Evolutionary conservation across 1,140 invertebrate species (phyloP).

Genomic region (Capitella teleta): DNA sequence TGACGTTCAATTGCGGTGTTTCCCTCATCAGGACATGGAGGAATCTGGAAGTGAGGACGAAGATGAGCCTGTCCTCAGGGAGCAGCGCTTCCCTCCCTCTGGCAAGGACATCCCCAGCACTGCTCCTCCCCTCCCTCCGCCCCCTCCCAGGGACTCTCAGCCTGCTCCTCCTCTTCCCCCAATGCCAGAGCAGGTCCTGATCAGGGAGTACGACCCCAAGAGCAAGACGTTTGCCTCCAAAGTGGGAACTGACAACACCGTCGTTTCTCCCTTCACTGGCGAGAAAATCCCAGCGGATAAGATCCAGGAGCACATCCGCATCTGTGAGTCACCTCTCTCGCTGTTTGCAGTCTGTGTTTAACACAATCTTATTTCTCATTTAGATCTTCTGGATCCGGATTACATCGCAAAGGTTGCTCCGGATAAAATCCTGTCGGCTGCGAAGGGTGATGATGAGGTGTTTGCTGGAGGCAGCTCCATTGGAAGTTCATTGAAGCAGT

Average conservation of each 20-base stretch:
- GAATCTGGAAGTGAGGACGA: slow-evolving; percentile 37
- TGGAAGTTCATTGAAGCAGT: slow-evolving; percentile 84
- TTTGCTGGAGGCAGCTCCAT: slow-evolving; percentile 74
- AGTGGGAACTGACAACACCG: slow-evolving; percentile 63
- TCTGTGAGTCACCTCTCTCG: slow-evolving; percentile 47
- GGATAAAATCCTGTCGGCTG: slow-evolving; percentile 51
- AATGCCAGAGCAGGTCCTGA: slow-evolving; percentile 78
- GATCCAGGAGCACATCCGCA: slow-evolving; percentile 94
- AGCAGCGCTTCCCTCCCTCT: slow-evolving; percentile 14
- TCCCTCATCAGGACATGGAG: slow-evolving; percentile 43
- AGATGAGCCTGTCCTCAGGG: slow-evolving; percentile 17
- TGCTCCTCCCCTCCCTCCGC: slow-evolving; percentile 19
- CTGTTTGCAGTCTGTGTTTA: not conserved
- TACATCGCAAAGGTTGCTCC: slow-evolving; percentile 95
- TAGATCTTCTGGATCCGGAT: slow-evolving; percentile 80
- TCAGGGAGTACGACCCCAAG: slow-evolving; percentile 94
- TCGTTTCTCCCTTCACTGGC: slow-evolving; percentile 96
- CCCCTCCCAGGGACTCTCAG: slow-evolving; percentile 43
- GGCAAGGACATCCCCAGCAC: slow-evolving; percentile 24
- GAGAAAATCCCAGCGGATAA: slow-evolving; percentile 94
- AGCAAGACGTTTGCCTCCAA: slow-evolving; percentile 24
- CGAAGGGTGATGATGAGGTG: slow-evolving; percentile 72
- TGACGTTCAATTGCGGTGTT: not conserved
- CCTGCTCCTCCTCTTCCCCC: slow-evolving; percentile 53
- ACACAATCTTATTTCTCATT: not conserved